These are phyloP conservation scores for Pantherophis vulpinus DNA, from an alignment of 2,797 vertebrate genomes.

Conservation along the genomic window DNA sequence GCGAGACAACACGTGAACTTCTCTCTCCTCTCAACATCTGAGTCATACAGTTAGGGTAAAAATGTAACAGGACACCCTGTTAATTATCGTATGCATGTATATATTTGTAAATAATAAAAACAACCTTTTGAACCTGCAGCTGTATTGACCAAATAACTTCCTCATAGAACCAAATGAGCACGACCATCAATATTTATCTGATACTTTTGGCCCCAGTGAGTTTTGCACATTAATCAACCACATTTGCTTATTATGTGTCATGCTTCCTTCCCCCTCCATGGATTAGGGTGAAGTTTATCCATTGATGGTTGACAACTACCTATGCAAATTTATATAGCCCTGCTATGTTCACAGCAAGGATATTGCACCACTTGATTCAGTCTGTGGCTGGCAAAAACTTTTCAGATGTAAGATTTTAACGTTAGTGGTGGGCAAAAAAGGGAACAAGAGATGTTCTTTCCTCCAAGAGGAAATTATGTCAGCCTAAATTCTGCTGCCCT, in stretches of 20 bases:
- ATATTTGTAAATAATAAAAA: too few relatives aligned
- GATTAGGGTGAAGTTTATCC: not conserved
- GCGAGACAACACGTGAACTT: too few relatives aligned
- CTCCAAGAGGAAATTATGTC: not conserved
- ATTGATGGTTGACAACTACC: not conserved
- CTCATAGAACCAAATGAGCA: too few relatives aligned
- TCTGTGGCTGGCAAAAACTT: not conserved
- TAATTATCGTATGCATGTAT: too few relatives aligned
- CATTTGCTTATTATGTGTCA: not conserved
- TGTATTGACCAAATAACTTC: too few relatives aligned
- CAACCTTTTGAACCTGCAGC: too few relatives aligned
- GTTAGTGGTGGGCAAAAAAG: not conserved
- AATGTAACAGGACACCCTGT: too few relatives aligned
- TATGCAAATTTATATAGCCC: not conserved
- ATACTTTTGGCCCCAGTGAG: not conserved
- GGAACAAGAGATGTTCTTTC: not conserved
- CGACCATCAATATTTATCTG: too few relatives aligned
- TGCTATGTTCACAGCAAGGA: not conserved
- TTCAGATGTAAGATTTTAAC: not conserved
- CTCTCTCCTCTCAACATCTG: too few relatives aligned
- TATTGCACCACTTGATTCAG: not conserved
- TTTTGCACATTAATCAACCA: not conserved
- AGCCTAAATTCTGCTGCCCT: not conserved
- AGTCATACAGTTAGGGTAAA: too few relatives aligned
- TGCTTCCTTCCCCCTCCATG: not conserved